Base-by-base conservation (phyloP, 53 echinoderm and acorn worm species). In the Paracentrotus lividus region DNA sequence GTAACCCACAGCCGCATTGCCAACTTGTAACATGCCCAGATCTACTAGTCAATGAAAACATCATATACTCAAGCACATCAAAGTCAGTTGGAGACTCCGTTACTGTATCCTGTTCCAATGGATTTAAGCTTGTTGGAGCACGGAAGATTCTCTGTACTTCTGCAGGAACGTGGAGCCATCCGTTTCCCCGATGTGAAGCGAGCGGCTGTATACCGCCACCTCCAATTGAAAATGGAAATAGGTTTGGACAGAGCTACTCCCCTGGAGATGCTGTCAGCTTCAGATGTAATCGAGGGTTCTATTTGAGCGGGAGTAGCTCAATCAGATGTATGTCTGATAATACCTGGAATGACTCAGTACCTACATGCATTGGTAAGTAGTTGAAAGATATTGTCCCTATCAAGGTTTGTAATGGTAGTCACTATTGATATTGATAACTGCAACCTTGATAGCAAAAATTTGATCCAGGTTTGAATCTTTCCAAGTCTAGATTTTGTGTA, bases 131-230 rank as follows among this genome's bases (percentile, higher is more conserved):
- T 68, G 76, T 33, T 15, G 96, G 96, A 40, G 85, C 90, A 12
- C 47, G 65, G 26, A 76, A 18, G 6, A 51, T 92, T 2, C 67
- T 94, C 18, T 99, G 99, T 58, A 92, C 93, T 9, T 72, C 94
- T 9, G 87, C 77, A 49, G 97, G 96, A 1, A 89, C 65, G 4
- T 99, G 99, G 99, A 94, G 95, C 55, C 61, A 77, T 52, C 66
- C 89, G 15, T 40, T 55, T 23, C 96, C 96, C 33, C 21, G n/a
- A 23, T 96, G 96, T 60, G 75, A 75, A 29, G 76, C 69, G 14
- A 57, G 55, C 54, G 75, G 49, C 47, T 96, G 96, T 42, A 57
- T 81, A 31, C 78, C 84, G 2, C 92, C 94, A 9, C 81, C 81
- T 42, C 29, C 47, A 6, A 49, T 88, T 21, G 16, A 42, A 0